Conservation (phyloP, 2,888 invertebrate genomes). For the Acanthopleura granulata region DNA sequence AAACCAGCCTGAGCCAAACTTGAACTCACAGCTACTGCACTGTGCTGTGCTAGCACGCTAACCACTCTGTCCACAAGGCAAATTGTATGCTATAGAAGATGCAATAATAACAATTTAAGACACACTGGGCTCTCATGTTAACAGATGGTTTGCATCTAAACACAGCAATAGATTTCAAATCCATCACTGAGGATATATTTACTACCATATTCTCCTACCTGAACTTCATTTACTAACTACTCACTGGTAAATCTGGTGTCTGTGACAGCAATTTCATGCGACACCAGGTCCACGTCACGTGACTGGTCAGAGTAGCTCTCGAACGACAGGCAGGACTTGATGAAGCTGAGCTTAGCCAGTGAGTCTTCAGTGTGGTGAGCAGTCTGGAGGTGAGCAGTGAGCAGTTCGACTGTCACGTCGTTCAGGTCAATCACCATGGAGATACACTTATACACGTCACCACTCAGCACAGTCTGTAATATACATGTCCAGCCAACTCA, state of each 20-base stretch:
- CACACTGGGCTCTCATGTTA: too few relatives aligned
- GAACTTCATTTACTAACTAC: too few relatives aligned
- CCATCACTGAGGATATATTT: too few relatives aligned
- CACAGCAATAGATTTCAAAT: too few relatives aligned
- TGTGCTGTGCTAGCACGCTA: too few relatives aligned
- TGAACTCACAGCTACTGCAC: too few relatives aligned
- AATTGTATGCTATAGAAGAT: too few relatives aligned
- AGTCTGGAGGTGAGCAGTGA: slow-evolving; percentile 48
- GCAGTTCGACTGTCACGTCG: slow-evolving; percentile 84
- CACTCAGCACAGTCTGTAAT: slow-evolving; percentile 66
- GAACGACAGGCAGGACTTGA: slow-evolving; percentile 87
- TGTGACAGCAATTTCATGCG: slow-evolving; percentile 86
- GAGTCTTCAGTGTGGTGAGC: slow-evolving; percentile 52
- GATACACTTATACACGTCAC: slow-evolving; percentile 81
- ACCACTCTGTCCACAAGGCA: too few relatives aligned
- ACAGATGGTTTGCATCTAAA: too few relatives aligned
- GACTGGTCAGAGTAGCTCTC: slow-evolving; percentile 90
- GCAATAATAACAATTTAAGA: too few relatives aligned
- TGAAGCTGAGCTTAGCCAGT: slow-evolving; percentile 90
- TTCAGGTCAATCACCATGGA: slow-evolving; percentile 86
- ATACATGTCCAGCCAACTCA: background rate
- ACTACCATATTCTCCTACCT: too few relatives aligned
- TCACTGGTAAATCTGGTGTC: slow-evolving; percentile 78
- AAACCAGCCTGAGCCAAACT: too few relatives aligned
- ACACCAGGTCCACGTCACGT: slow-evolving; percentile 92